Conservation (phyloP, 1,140 invertebrate genomes). For the Drosophila arawakana region DNA sequence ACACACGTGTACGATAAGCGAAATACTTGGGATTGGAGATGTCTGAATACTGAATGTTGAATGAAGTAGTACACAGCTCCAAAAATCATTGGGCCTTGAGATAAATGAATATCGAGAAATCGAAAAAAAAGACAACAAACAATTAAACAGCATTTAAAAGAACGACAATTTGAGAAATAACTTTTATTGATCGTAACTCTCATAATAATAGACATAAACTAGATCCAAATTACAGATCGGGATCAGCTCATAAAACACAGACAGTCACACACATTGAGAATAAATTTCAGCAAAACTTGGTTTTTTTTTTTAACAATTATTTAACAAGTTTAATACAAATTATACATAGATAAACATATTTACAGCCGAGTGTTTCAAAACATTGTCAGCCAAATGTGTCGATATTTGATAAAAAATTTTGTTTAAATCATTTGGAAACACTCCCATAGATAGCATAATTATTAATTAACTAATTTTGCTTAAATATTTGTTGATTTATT, state of each 20-base stretch:
- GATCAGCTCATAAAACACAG: conserved; percentile 32
- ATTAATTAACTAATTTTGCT: conserved; percentile 28
- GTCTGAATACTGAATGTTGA: conserved; percentile 33
- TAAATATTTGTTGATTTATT: conserved; percentile 53
- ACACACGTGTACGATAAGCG: conserved; percentile 30
- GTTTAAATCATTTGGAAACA: conserved; percentile 55
- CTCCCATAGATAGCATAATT: conserved; percentile 49
- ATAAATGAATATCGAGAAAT: conserved; percentile 15
- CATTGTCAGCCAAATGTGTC: background rate
- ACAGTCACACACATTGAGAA: conserved; percentile 31
- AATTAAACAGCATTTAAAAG: conserved; percentile 55
- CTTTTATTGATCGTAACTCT: conserved; percentile 32
- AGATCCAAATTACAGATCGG: conserved; percentile 3
- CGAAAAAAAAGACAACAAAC: conserved; percentile 50
- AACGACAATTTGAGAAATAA: conserved; percentile 54
- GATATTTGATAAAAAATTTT: conserved; percentile 1
- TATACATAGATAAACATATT: conserved; percentile 45
- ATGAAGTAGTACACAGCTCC: background rate
- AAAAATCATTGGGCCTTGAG: conserved; percentile 4
- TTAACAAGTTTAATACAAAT: conserved; percentile 67
- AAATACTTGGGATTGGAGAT: conserved; percentile 7
- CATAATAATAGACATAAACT: background rate
- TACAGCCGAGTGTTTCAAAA: conserved; percentile 46
- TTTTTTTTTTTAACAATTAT: conserved; percentile 56
- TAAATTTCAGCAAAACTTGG: conserved; percentile 43